A percentile compares a stretch with the other conserved stretches of the same genome.
Evolutionary conservation across 2,797 vertebrate species (phyloP).

Genomic region (Brotogeris chrysoptera): DNA sequence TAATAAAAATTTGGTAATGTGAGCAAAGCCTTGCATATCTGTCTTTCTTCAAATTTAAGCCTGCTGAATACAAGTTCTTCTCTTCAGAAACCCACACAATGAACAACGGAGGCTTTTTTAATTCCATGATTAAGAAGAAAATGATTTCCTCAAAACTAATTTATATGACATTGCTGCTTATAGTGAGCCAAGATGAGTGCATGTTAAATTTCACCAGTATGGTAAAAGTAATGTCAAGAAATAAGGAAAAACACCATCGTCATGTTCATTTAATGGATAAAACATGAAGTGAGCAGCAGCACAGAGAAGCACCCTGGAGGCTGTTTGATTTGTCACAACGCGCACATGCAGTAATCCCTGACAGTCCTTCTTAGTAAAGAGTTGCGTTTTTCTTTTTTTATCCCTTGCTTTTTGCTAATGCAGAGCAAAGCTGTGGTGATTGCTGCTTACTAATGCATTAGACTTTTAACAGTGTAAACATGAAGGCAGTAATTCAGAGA

Average conservation of each 20-base stretch:
- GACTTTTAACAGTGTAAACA: conserved; percentile 57
- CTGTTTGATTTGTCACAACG: conserved; percentile 30
- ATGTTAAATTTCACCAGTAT: neutral
- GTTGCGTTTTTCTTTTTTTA: neutral
- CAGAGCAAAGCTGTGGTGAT: conserved; percentile 36
- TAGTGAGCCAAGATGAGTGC: neutral
- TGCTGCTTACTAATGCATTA: conserved; percentile 53
- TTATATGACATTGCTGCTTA: conserved; percentile 49
- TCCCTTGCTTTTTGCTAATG: neutral
- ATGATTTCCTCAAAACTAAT: conserved; percentile 68
- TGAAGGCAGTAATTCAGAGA: conserved; percentile 59
- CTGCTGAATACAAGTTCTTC: conserved; percentile 34
- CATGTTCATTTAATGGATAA: conserved; percentile 19
- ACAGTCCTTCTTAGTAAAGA: neutral
- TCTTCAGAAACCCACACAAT: conserved; percentile 39
- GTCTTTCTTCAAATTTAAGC: conserved; percentile 53
- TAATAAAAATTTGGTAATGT: neutral
- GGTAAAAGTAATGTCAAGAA: conserved; percentile 37
- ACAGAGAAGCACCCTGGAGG: conserved; percentile 17
- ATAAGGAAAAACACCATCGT: neutral
- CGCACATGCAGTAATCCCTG: conserved; percentile 15
- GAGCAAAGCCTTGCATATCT: conserved; percentile 21
- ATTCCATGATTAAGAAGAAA: conserved; percentile 56
- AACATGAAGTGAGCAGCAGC: conserved; percentile 2
- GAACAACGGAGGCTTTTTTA: conserved; percentile 13